phyloP scores from a whole-genome alignment of 2,113 vertebrate species.

The Platichthys flesus region DNA sequence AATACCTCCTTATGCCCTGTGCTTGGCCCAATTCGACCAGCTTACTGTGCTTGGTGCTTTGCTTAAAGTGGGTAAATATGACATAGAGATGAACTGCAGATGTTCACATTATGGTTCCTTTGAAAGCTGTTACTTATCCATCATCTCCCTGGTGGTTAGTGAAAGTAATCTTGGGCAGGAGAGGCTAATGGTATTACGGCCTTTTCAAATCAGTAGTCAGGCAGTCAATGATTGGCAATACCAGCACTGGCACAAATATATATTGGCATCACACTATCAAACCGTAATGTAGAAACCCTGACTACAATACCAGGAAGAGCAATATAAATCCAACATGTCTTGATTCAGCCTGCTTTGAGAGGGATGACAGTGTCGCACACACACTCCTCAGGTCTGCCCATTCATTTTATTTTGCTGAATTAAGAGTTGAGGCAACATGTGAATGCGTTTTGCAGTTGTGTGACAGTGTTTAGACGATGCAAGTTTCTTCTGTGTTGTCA shows the following conservation, averaged over 20 bases:
- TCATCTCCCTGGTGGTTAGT: background rate
- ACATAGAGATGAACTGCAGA: background rate
- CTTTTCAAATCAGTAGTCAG: slow-evolving; percentile 3
- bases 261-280: background rate
- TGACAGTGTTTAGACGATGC: background rate
- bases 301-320: background rate
- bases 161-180: background rate
- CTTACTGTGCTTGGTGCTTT: background rate
- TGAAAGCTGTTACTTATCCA: background rate
- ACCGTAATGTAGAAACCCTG: background rate
- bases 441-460: background rate
- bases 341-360: background rate
- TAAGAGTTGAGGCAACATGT: background rate
- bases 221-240: background rate
- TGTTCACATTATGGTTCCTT: background rate
- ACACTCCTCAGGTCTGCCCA: background rate
- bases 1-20: too few species aligned
- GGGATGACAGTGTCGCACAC: background rate
- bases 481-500: background rate
- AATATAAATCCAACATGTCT: background rate
- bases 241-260: background rate
- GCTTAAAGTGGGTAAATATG: background rate
- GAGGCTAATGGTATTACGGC: background rate
- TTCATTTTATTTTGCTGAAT: background rate
- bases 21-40: background rate